These are phyloP conservation scores for Ahaetulla prasina DNA, from an alignment of 2,113 vertebrate genomes.

Conservation along the genomic window DNA sequence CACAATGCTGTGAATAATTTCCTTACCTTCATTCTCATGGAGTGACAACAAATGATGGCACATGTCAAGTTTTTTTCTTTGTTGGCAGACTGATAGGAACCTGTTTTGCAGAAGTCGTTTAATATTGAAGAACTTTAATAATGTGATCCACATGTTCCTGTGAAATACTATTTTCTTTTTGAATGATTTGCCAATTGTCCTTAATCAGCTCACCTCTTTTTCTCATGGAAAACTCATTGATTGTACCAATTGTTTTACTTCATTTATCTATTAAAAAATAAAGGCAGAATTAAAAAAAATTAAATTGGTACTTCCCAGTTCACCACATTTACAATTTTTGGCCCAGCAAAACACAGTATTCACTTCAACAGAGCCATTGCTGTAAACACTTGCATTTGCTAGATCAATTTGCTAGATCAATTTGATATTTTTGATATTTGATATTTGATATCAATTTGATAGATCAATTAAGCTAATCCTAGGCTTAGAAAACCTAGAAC, in stretches of 20 bases:
- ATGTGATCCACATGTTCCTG: neutral
- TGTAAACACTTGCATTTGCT: neutral
- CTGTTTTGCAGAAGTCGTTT: neutral
- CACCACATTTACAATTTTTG: neutral
- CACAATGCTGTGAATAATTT: neutral
- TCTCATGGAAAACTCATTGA: neutral
- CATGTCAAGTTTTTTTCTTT: neutral
- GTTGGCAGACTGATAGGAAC: neutral
- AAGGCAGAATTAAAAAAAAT: neutral
- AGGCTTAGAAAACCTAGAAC: too few relatives aligned
- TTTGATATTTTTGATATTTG: too few relatives aligned
- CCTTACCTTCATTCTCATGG: neutral
- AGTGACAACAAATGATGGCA: neutral
- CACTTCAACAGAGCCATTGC: neutral
- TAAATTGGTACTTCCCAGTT: neutral
- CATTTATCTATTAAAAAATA: neutral
- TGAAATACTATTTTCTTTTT: neutral
- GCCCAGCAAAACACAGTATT: neutral
- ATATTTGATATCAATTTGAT: too few relatives aligned
- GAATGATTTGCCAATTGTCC: neutral
- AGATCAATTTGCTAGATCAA: too few relatives aligned
- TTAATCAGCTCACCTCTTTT: neutral
- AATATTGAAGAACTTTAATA: neutral
- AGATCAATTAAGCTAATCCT: too few relatives aligned
- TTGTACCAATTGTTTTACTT: neutral